Percentiles rank a stretch among this genome's conserved stretches.
These are phyloP conservation scores for Sialia sialis DNA, from an alignment of 2,113 vertebrate genomes.

Conservation along the genomic window DNA sequence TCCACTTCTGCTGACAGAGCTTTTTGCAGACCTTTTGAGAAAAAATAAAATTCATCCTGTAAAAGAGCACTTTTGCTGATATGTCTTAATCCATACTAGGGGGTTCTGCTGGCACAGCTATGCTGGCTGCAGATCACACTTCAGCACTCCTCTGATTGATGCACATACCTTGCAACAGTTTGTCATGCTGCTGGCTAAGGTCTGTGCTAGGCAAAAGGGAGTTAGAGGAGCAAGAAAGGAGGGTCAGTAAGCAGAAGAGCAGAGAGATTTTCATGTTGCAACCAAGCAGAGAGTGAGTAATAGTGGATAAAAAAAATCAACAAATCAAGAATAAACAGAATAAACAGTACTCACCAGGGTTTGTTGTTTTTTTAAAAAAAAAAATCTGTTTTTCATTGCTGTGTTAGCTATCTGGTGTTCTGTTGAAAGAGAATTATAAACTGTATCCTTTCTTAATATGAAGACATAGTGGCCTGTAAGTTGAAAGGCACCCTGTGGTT, in stretches of 20 bases:
- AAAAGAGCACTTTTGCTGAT: slow-evolving; percentile 33
- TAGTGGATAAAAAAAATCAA: not conserved
- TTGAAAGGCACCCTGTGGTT: not conserved
- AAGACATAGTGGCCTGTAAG: not conserved
- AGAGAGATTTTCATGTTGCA: not conserved
- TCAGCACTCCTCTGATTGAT: slow-evolving; percentile 43
- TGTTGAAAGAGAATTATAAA: slow-evolving; percentile 5
- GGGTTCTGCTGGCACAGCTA: slow-evolving; percentile 44
- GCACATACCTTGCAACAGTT: not conserved
- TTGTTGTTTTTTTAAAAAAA: not conserved
- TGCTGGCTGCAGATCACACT: slow-evolving; percentile 27
- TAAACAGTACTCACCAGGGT: not conserved
- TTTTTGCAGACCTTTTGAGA: not conserved
- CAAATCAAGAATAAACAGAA: slow-evolving; percentile 6
- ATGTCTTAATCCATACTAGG: not conserved
- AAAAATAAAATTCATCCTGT: not conserved
- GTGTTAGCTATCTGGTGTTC: not conserved
- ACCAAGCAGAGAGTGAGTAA: not conserved
- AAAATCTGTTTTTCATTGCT: not conserved
- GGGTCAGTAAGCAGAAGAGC: not conserved
- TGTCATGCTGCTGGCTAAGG: not conserved
- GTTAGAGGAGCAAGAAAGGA: not conserved
- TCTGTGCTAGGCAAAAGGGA: not conserved
- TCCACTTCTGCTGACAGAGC: not conserved
- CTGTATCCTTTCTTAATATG: not conserved